Base-by-base conservation (phyloP, 1,140 invertebrate genomes). In the Bombus haemorrhoidalis region DNA sequence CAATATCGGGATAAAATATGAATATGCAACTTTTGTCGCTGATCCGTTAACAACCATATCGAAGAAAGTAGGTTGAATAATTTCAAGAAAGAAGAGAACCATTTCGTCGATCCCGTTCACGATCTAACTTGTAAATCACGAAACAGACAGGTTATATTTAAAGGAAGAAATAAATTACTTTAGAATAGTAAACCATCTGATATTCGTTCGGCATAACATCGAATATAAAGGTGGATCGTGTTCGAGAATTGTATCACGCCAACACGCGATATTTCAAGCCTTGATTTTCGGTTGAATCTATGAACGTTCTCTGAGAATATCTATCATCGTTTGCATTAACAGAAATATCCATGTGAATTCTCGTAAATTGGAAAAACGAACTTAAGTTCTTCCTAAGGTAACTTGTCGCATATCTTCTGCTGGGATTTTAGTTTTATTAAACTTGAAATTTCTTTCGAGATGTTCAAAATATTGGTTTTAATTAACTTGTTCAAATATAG, bases 21-120 rank as follows among this genome's bases (percentile, higher is more conserved):
- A 77, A 77, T 77, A 77, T 77, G 37, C 53, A 77, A 77, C 39
- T 37, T 62, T 77, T 3, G 5, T 39, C 10, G 32, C 0, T 53
- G 43, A 74, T 47, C 43, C 22, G 22, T 15, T 74, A 12, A 57
- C 37, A 62, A 77, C 34, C 10, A 22, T 22, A 12, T 39, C 53
- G 75, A 39, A 22, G 1, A 39, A 77, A 62, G 13, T 77, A 59
- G 53, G 75, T 59, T 77, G 53, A 77, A 77, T 77, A 77, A 77
- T 39, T 77, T 77, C 5, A 22, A 28, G 47, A 37, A 5, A 28
- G 32, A 15, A 34, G 8, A 22, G 1, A 32, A 15, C 25, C 4
- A 8, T 25, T 47, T 57, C 37, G 53, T n/a, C 28, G 6, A 18
- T 37, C 13, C 75, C 10, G 53, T 41, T n/a, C 15, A 37, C 5